phyloP scores from a whole-genome alignment of 2,888 invertebrate genomes.

The Agonopterix alstromeriana region DNA sequence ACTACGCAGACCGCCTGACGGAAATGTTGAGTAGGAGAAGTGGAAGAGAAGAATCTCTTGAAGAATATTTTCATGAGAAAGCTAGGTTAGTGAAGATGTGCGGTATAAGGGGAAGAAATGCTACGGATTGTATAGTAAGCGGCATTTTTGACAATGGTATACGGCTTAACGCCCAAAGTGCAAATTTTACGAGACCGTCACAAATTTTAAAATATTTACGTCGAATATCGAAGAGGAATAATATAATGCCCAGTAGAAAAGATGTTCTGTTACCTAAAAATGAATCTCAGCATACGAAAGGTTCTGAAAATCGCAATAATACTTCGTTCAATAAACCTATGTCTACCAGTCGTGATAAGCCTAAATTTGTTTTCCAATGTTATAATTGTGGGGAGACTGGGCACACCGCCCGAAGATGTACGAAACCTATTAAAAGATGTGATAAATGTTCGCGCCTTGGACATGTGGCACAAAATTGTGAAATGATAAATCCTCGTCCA shows the following conservation, averaged over 20 bases:
- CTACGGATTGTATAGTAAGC: constrained; percentile 9
- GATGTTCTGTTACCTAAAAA: background rate
- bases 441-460: constrained; percentile 1
- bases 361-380: background rate
- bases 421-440: background rate
- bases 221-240: constrained; percentile 1
- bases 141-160: constrained; percentile 10
- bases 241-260: background rate
- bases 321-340: background rate
- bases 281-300: background rate
- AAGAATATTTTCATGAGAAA: constrained; percentile 13
- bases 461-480: background rate
- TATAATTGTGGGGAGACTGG: background rate
- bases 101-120: constrained; percentile 8
- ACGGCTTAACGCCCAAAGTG: constrained; percentile 6
- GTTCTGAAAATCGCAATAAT: background rate
- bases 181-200: constrained; percentile 2
- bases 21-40: constrained; percentile 14
- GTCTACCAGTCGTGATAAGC: background rate
- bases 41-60: constrained; percentile 12
- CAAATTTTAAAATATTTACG: constrained; percentile 5
- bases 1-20: constrained; percentile 12
- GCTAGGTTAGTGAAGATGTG: constrained; percentile 9
- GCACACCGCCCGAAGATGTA: background rate
- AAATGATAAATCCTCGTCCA: background rate